Evolutionary conservation across 2,113 vertebrate species (phyloP), one percentile per base, ranked within the genome.

Genomic region (Penelope pileata): DNA sequence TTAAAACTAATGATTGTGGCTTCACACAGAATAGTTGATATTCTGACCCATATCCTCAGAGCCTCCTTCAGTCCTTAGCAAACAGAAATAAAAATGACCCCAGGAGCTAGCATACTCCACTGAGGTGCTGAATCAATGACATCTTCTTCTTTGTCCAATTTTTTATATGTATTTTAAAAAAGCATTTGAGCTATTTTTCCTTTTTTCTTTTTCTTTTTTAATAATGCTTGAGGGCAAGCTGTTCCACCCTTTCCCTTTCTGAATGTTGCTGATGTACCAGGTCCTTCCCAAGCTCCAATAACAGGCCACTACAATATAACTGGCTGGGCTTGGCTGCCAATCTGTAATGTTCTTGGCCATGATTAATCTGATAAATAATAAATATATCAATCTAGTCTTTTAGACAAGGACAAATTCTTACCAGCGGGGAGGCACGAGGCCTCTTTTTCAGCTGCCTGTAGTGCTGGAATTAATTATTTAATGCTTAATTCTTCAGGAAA

Each of bases 341-440:
- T 98, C 99, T 98, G 93, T 98, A 98, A 98, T 98, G 98, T 99
- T 98, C 98, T 98, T 94, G 96, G 98, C 98, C 98, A 98, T 99
- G 99, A 99, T 99, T 99, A 99, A 99, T 99, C 99, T 99, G 99
- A 99, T 99, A 99, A 99, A 99, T 99, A 99, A 99, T 99, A 99
- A 99, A 99, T 99, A 99, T 99, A 99, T 99, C 99, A 99, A 99
- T 99, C 99, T 99, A 99, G 98, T 98, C 97, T 98, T 98, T 99
- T 98, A 98, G 99, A 99, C 99, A 99, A 99, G 99, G 99, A 99
- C 99, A 99, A 99, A 99, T 99, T 99, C 98, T 98, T 98, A 99
- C 96, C 99, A 99, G 99, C 99, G 96, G 99, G 99, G 98, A 98
- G 97, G 98, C 98, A 98, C 88, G 98, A 98, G 98, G 97, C 98